These are phyloP conservation scores for Eupithecia inturbata DNA, from an alignment of 2,888 invertebrate species.

Conservation along the genomic window DNA sequence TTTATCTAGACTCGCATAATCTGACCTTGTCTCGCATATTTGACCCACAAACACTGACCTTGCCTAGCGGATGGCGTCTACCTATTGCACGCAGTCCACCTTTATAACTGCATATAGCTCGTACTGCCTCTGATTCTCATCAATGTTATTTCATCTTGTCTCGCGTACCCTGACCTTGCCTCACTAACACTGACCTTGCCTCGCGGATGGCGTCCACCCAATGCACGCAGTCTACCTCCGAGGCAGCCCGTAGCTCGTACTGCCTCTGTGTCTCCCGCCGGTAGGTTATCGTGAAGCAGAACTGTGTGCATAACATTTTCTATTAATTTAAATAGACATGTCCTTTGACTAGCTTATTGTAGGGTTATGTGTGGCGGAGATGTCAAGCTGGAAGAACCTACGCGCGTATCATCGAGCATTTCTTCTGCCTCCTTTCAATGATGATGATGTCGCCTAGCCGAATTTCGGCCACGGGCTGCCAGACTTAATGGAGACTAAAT, in stretches of 20 bases:
- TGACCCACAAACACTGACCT: conserved; percentile 86
- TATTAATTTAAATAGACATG: conserved; percentile 26
- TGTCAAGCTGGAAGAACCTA: not conserved
- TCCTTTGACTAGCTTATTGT: not conserved
- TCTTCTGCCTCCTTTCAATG: too few relatives aligned
- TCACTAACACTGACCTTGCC: conserved; percentile 87
- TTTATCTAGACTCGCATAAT: conserved; percentile 55
- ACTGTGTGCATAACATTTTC: conserved; percentile 80
- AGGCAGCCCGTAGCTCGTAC: conserved; percentile 93
- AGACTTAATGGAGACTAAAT: too few relatives aligned
- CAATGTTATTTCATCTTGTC: conserved; percentile 87
- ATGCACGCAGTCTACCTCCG: conserved; percentile 93
- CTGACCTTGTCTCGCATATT: not conserved
- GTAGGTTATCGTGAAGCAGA: conserved; percentile 94
- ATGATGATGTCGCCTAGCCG: too few relatives aligned
- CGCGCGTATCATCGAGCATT: too few relatives aligned
- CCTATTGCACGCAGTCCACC: conserved; percentile 93
- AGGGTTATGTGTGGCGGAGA: not conserved
- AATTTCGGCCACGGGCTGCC: too few relatives aligned
- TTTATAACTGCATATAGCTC: conserved; percentile 80
- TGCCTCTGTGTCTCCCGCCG: conserved; percentile 93
- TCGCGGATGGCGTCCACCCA: conserved; percentile 95
- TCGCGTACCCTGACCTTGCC: conserved; percentile 72
- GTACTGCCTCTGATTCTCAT: not conserved
- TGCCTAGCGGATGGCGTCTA: conserved; percentile 93